A percentile compares a stretch with the other conserved stretches of the same genome.
Conservation (phyloP, 2,113 vertebrate species). For the Platycercus adscitus region DNA sequence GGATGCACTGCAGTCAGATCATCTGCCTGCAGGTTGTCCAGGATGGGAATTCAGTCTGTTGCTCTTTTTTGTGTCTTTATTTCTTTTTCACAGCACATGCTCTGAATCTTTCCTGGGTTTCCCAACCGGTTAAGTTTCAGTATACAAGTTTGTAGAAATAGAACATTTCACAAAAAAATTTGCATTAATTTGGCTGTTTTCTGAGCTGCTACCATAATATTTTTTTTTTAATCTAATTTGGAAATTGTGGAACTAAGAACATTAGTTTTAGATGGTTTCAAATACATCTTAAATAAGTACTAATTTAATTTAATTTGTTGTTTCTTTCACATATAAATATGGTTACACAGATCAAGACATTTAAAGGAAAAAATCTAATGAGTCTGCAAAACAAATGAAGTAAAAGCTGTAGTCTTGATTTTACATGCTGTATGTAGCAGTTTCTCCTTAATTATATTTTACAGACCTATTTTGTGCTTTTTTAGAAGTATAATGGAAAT, state of each 20-base stretch:
- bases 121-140: background rate
- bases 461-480: slow-evolving; percentile 62
- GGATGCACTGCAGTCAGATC: background rate
- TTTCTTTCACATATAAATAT: slow-evolving; percentile 47
- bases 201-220: background rate
- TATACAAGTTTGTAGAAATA: background rate
- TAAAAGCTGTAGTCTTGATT: slow-evolving; percentile 61
- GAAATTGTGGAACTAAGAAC: slow-evolving; percentile 44
- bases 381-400: slow-evolving; percentile 59
- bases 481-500: slow-evolving; percentile 67
- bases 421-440: slow-evolving; percentile 48
- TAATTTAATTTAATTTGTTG: slow-evolving; percentile 67
- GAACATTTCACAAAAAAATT: background rate
- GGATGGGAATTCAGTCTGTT: background rate
- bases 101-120: background rate
- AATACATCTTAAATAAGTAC: slow-evolving; percentile 61
- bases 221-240: slow-evolving; percentile 23
- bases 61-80: background rate
- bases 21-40: rapidly evolving
- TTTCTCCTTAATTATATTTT: slow-evolving; percentile 63
- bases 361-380: slow-evolving; percentile 57
- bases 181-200: slow-evolving; percentile 28
- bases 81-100: background rate
- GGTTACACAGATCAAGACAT: slow-evolving; percentile 52
- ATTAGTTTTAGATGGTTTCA: slow-evolving; percentile 27